phyloP scores from a whole-genome alignment of 2,888 invertebrate genomes.

The Eubasilissa splendida region DNA sequence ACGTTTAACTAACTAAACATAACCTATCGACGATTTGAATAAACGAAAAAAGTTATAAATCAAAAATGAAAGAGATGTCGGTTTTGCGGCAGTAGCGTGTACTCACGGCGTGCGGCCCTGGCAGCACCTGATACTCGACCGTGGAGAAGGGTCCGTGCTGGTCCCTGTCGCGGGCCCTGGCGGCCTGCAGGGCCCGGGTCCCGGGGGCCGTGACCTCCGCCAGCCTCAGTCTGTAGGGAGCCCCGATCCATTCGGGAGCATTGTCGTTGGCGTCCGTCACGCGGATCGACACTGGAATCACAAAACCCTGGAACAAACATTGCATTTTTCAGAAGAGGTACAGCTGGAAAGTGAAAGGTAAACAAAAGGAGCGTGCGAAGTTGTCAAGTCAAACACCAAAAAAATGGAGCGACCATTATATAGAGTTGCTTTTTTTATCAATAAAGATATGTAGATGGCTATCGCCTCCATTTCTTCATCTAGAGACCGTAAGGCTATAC shows the following conservation, averaged over 20 bases:
- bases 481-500: too few relatives aligned
- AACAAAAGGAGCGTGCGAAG: too few relatives aligned
- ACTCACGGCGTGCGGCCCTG: constrained; percentile 82
- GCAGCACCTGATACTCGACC: constrained; percentile 86
- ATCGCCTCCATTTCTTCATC: too few relatives aligned
- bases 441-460: too few relatives aligned
- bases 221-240: constrained; percentile 86
- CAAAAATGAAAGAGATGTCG: too few relatives aligned
- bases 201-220: constrained; percentile 86
- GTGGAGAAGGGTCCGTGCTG: constrained; percentile 92
- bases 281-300: constrained; percentile 86
- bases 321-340: background rate
- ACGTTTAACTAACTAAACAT: too few relatives aligned
- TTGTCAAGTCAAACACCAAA: too few relatives aligned
- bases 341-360: too few relatives aligned
- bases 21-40: too few relatives aligned
- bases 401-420: too few relatives aligned
- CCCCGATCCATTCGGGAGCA: constrained; percentile 86
- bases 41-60: too few relatives aligned
- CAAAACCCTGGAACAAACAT: constrained; percentile 74
- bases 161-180: constrained; percentile 86
- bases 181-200: constrained; percentile 83
- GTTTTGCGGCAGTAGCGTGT: background rate
- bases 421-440: too few relatives aligned
- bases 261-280: constrained; percentile 95